Evolutionary conservation across 2,797 vertebrate species (phyloP), one percentile per base, ranked within the genome.

Genomic region (Pitangus sulphuratus): DNA sequence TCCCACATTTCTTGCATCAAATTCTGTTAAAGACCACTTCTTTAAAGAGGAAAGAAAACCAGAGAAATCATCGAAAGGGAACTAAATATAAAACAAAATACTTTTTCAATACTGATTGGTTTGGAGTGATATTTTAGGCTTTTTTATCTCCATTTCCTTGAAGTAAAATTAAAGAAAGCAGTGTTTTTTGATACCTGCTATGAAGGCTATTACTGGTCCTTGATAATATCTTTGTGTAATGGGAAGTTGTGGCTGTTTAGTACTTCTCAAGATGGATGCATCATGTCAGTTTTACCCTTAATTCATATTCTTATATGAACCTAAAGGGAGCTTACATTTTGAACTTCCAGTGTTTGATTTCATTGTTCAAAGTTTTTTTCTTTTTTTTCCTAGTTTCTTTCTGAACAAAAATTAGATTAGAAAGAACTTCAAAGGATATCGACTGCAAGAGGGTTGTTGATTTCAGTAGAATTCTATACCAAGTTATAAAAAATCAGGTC

Each of bases 381-480:
- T 89, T 70, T 75, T 48, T 54, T n/a, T 53, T 28, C 25, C 30
- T 47, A 42, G 24, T 84, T 87, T 82, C 61, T 83, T 62, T 90
- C 62, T 57, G 51, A 85, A 82, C 44, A 93, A 70, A 66, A 90
- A 87, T 77, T 91, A 87, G 74, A 79, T 91, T 78, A 88, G 64
- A 88, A 91, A 77, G 40, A 90, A 91, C 70, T 90, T 95, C 85
- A 93, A 89, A 84, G 68, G 56, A 12, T 88, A 76, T 79, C 66
- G 84, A 2, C 44, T 90, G 42, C n/a, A 84, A 90, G 30, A 71
- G 31, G 2, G 14, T 68, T 90, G 62, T 89, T 89, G 89, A 56
- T 93, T 95, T 84, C 80, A 82, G 48, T 92, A 68, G 30, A 93
- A 80, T 93, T 95, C 60, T 95, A 57, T 64, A 88, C 16, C 19